Evolutionary conservation across 2,888 invertebrate genomes (phyloP).

Genomic region (Diogma glabrata): DNA sequence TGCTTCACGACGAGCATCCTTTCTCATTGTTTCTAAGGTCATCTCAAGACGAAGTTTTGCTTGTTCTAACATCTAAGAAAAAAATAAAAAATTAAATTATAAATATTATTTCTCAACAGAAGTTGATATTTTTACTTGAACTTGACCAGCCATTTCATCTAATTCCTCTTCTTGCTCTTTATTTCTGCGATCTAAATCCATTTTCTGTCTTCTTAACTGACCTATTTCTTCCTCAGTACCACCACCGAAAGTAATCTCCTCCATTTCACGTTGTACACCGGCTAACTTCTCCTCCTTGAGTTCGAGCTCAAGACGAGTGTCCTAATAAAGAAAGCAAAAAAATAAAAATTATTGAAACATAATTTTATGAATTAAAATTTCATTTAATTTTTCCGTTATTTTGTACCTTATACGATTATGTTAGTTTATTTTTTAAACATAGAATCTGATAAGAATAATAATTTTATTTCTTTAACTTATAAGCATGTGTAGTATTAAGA

Average conservation of each 20-base stretch:
- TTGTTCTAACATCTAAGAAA: conserved; percentile 70
- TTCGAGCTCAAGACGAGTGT: conserved; percentile 76
- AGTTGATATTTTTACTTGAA: conserved; percentile 39
- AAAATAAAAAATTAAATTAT: not conserved
- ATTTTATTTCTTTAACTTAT: no score
- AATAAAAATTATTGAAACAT: no score
- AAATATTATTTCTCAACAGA: not conserved
- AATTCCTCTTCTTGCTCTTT: conserved; percentile 90
- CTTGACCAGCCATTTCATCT: conserved; percentile 88
- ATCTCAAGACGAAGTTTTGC: conserved; percentile 88
- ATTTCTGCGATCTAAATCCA: conserved; percentile 74
- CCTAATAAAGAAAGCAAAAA: conserved; percentile 41
- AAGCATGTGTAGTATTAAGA: no score
- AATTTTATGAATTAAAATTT: no score
- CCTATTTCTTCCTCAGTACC: conserved; percentile 80
- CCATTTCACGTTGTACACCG: conserved; percentile 68
- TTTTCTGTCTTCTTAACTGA: conserved; percentile 66
- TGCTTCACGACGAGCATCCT: conserved; percentile 80
- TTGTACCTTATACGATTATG: no score
- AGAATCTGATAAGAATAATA: no score
- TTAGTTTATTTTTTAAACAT: no score
- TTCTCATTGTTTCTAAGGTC: conserved; percentile 83
- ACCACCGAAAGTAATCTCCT: conserved; percentile 68
- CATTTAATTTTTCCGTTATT: no score
- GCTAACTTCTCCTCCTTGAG: conserved; percentile 76